Evolutionary conservation across 2,113 vertebrate species (phyloP), one percentile per base, ranked within the genome.

Genomic region (Balaenoptera acutorostrata): DNA sequence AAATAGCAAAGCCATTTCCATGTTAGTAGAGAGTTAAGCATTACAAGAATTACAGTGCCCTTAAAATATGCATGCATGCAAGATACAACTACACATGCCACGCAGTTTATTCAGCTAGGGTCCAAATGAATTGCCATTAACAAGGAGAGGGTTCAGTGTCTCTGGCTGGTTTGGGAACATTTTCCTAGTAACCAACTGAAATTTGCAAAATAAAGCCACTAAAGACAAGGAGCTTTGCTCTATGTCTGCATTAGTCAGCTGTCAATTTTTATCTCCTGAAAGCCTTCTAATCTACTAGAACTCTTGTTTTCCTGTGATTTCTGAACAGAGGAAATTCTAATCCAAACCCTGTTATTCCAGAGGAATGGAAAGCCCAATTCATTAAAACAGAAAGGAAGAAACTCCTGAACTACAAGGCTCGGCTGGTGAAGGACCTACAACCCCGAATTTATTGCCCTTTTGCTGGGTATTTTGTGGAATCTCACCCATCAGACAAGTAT

Each of bases 401-500:
- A 95, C 97, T 99, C 57, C 92, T 99, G n/a, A 98, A 99, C 95
- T 99, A 99, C 97, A 99, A 99, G 97, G 98, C 98, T 39, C 97
- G 95, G 87, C 96, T 99, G 96, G 99, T 98, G 96, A 98, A 98
- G 36, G 98, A 98, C 8, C 95, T 99, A n/a, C 97, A 98, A 72
- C 99, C 99, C 1, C 98, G 75, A 64, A 98, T 99, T 95, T 99
- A 98, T 96, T 99, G 98, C 84, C 99, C 99, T 0, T 99, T 99
- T 68, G 99, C 99, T 20, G 99, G 99, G 11, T 99, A 99, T 87
- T 99, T 99, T 93, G 98, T 99, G 80, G 99, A 99, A 96, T 98
- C 99, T n/a, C 99, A 99, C 95, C 99, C 99, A 27, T 99, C 99
- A 64, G 99, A 99, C 98, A 99, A 98, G 99, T 99, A 98, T 66